Base-by-base conservation (phyloP, 2,113 vertebrate species). In the Lagopus muta region DNA sequence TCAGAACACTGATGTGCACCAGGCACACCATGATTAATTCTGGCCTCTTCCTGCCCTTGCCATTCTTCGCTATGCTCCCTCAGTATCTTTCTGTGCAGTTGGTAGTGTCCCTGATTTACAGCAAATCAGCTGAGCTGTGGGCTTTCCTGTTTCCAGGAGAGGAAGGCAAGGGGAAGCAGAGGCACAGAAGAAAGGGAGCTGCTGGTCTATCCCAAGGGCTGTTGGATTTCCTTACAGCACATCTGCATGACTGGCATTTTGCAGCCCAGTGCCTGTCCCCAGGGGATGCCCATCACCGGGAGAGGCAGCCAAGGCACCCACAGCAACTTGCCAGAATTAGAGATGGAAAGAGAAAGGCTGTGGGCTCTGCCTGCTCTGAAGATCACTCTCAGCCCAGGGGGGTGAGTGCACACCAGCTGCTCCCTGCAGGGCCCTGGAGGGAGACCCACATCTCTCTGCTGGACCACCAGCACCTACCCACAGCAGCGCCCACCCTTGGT, bases 231-330 rank as follows among this genome's bases (percentile, higher is more conserved):
- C 73, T 94, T 30, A 43, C 8, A 5, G 0, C 8, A 25, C 45
- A 40, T 66, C n/a, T 62, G 13, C 18, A 61, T 24, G 69, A 32
- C 7, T 40, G 30, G n/a, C 78, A 48, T 48, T 78, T 45, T 61
- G 43, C 69, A 84, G 67, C 24, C 28, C 70, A 30, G 8, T 32
- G 4, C 8, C 15, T 0, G 1, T 57, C 7, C 13, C 36, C 1
- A 0, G 52, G 48, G 57, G 40, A 18, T 24, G 48, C 20, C 0
- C 0, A 17, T 36, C 48, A 38, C 5, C 5, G 1, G 15, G n/a
- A 55, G 4, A 69, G 15, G 3, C 28, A 86, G 54, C 8, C n/a
- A 47, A 81, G 32, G 18, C 36, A 28, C 42, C 13, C 21, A 38
- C 0, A 0, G 18, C 60, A 47, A 32, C 16, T 2, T 10, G 22